Percentiles rank a stretch among this genome's conserved stretches.
Conservation (phyloP, 2,888 invertebrate species). For the Amphiduros pacificus region DNA sequence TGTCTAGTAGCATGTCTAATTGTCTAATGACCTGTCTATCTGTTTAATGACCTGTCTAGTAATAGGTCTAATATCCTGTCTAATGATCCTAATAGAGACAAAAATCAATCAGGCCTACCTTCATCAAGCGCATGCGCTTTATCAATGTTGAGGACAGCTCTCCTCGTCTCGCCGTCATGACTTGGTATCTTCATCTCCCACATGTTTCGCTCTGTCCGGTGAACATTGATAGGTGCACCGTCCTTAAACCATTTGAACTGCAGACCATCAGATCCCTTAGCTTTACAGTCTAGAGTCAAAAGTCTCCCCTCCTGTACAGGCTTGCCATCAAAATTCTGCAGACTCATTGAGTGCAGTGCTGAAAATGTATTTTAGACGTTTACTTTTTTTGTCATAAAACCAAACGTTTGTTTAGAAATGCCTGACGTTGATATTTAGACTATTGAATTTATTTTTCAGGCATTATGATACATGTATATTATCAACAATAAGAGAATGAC, state of each 20-base stretch:
- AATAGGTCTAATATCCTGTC: too few species aligned
- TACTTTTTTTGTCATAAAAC: too few species aligned
- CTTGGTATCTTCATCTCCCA: constrained; percentile 8
- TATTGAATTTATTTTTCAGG: too few species aligned
- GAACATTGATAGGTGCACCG: constrained; percentile 10
- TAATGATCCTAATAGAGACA: too few species aligned
- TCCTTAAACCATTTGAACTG: constrained; percentile 43
- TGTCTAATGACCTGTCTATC: too few species aligned
- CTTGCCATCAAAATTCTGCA: constrained; percentile 34
- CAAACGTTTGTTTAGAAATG: too few species aligned
- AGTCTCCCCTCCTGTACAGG: constrained; percentile 37
- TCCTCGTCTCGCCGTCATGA: constrained; percentile 36
- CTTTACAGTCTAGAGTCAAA: constrained; percentile 40
- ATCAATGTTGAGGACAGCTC: constrained; percentile 44
- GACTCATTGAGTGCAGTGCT: constrained; percentile 36
- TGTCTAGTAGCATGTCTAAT: too few species aligned
- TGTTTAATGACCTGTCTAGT: too few species aligned
- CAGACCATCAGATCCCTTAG: constrained; percentile 38
- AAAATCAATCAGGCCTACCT: constrained; percentile 32
- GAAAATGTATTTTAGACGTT: too few species aligned
- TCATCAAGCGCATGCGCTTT: constrained; percentile 41
- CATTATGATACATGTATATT: too few species aligned
- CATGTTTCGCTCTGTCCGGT: constrained; percentile 13
- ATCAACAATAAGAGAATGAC: too few species aligned
- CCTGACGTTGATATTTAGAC: too few species aligned